Evolutionary conservation across 2,888 invertebrate genomes (phyloP).

Genomic region (Clivina fossor): DNA sequence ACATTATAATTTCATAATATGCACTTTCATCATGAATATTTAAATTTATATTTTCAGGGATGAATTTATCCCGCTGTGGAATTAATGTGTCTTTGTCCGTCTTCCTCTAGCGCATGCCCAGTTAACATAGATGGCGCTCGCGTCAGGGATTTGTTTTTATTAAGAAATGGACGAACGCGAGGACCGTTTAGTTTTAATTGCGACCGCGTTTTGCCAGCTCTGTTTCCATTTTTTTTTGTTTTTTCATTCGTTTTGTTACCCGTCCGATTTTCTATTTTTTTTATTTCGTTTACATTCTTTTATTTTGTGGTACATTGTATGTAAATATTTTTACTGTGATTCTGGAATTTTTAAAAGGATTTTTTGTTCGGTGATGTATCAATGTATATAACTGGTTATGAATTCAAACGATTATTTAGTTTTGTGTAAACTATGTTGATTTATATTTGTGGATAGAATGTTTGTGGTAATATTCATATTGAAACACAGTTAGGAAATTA

Average conservation of each 20-base stretch:
- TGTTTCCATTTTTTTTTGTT: too few species aligned
- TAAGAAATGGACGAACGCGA: conserved; percentile 18
- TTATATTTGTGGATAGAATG: too few species aligned
- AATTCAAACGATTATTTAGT: too few species aligned
- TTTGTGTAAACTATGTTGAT: too few species aligned
- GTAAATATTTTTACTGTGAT: conserved; percentile 22
- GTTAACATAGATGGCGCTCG: conserved; percentile 4
- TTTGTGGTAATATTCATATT: too few species aligned
- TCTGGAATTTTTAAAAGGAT: too few species aligned
- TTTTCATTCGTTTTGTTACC: conserved; percentile 14
- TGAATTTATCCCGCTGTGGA: conserved; percentile 32
- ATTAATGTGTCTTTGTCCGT: conserved; percentile 28
- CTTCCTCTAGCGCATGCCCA: neutral
- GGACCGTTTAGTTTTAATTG: conserved; percentile 30
- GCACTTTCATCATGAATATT: conserved; percentile 44
- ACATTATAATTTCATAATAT: conserved; percentile 45
- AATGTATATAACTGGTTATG: too few species aligned
- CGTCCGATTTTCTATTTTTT: conserved; percentile 9
- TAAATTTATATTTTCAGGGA: conserved; percentile 40
- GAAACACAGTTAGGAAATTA: too few species aligned
- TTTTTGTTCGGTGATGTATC: too few species aligned
- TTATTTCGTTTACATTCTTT: conserved; percentile 2
- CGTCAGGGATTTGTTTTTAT: conserved; percentile 29
- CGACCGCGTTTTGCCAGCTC: too few species aligned
- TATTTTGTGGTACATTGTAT: neutral